A percentile compares a stretch with the other conserved stretches of the same genome.
Conservation (phyloP, 2,888 invertebrate genomes). For the Netelia melanura region DNA sequence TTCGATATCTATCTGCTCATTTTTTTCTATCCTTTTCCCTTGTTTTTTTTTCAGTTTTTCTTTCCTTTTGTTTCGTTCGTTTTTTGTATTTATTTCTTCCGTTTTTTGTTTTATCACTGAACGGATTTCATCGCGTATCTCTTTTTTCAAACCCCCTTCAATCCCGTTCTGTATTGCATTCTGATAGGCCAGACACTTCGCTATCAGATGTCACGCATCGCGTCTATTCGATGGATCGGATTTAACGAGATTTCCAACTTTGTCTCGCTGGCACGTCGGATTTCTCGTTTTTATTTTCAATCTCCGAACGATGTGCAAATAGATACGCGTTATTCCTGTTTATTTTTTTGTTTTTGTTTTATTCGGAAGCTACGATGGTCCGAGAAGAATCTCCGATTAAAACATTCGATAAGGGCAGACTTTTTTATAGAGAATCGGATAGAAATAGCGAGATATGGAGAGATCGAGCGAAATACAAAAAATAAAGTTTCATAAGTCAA, state of each 20-base stretch:
- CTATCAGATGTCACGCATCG: slow-evolving; percentile 5
- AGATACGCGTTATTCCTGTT: neutral
- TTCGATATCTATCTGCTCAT: neutral
- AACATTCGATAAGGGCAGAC: no score
- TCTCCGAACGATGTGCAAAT: neutral
- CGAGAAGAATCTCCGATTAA: neutral
- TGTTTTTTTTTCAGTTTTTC: neutral
- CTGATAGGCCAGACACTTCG: slow-evolving; percentile 16
- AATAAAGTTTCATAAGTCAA: no score
- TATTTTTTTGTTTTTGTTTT: no score
- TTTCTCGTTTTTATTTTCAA: neutral
- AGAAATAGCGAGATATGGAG: no score
- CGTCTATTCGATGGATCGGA: neutral
- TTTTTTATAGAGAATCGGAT: no score
- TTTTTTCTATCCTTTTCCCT: neutral
- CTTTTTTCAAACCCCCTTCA: neutral
- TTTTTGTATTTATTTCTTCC: no score
- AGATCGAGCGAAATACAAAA: no score
- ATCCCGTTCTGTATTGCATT: slow-evolving; percentile 35
- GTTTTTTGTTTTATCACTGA: slow-evolving; percentile 5
- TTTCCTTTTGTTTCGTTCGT: neutral
- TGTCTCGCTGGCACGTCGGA: neutral
- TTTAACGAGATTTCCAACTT: slow-evolving; percentile 11
- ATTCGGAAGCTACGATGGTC: neutral
- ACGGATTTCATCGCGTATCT: slow-evolving; percentile 20